Base-by-base conservation (phyloP, 1,140 invertebrate genomes). In the Drosophila simulans region DNA sequence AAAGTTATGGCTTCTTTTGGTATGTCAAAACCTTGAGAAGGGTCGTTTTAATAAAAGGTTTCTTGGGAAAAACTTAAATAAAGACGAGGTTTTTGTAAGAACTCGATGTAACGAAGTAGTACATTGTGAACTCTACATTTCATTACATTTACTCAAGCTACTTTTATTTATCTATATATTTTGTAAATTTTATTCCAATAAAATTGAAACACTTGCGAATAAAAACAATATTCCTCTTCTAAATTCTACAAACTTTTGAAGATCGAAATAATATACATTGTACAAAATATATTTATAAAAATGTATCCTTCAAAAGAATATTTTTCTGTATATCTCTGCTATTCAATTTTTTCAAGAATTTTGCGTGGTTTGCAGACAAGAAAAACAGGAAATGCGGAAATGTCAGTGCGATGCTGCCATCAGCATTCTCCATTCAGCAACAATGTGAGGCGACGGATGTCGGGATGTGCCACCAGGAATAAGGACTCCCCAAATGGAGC, bases 361-460 rank as follows among this genome's bases (percentile, higher is more conserved):
- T 34, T 70, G 64, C 64, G 58, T 63, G 45, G 34, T 20, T 40
- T 0, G 37, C 20, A 8, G 25, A 13, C 10, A 49, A 65, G 40
- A 76, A 75, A 59, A 80, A 80, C 71, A 84, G 80, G 80, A 80
- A 83, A 79, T 68, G 40, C 60, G 46, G 48, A 73, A 76, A 84
- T 84, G 80, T 83, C 80, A 76, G 56, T 72, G 15, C 45, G 80
- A 54, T 83, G 74, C 77, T 72, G 76, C 62, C 80, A 82, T 83
- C 80, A 78, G 69, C 63, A 70, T 70, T 71, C 65, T 39, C 42
- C 66, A 70, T 57, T 70, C 49, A 66, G 17, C 46, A 65, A 39
- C 52, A 34, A 20, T 12, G 52, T 64, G 42, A 13, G 25, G 15
- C 25, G 0, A 11, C 25, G 0, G 10, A 4, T 3, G n/a, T 12